A percentile compares a stretch with the other conserved stretches of the same genome.
phyloP scores from a whole-genome alignment of 2,797 vertebrate species.

The Neopelma chrysocephalum region DNA sequence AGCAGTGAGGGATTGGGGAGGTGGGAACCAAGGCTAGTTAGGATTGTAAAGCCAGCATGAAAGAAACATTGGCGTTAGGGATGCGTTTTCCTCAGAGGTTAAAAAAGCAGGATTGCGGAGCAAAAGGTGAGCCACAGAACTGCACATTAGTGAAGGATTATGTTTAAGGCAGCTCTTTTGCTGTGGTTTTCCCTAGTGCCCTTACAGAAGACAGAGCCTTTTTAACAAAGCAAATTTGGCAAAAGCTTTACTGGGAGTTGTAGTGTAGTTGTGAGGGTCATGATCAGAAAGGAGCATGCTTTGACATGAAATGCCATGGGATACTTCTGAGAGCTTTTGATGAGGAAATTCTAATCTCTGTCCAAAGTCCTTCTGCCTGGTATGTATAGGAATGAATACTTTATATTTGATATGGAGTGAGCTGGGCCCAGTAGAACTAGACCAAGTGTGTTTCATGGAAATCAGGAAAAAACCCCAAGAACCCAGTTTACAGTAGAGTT shows the following conservation, averaged over 20 bases:
- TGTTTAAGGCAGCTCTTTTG: background rate
- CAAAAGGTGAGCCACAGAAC: background rate
- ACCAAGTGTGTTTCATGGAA: background rate
- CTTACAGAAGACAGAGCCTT: background rate
- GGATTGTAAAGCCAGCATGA: background rate
- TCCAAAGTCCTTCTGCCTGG: background rate
- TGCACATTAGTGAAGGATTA: accelerated
- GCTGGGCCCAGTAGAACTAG: background rate
- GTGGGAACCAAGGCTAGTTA: background rate
- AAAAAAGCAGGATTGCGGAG: accelerated
- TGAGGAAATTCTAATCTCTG: conserved; percentile 3
- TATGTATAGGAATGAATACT: background rate
- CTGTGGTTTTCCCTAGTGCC: background rate
- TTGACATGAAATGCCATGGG: background rate
- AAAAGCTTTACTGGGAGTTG: background rate
- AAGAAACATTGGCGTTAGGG: background rate
- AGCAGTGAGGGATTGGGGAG: background rate
- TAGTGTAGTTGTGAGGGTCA: background rate
- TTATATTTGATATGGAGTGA: background rate
- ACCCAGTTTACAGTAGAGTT: background rate
- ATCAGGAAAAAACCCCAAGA: accelerated
- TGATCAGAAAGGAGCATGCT: background rate
- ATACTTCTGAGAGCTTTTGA: background rate
- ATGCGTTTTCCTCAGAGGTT: background rate
- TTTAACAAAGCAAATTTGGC: background rate